Evolutionary conservation across 1,140 invertebrate species (phyloP), one percentile per base, ranked within the genome.

Genomic region (Scaptomyza hsui): DNA sequence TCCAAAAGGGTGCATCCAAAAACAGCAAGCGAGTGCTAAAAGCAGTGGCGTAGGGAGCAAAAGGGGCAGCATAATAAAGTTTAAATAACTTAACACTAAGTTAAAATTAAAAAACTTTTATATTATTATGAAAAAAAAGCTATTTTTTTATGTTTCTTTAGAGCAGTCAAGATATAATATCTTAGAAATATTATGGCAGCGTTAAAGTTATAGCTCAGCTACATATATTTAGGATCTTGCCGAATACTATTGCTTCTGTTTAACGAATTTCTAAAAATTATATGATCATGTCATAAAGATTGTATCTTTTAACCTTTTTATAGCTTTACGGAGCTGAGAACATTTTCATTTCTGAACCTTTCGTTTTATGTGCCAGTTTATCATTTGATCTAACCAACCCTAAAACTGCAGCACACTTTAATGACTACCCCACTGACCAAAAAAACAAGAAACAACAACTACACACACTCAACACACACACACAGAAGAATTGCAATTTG

Each of bases 1-100:
- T 55, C 63, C 62, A 65, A 81, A 71, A 80, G 73, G 73, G 63
- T 77, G 76, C 59, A 73, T 57, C 49, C 19, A 32, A 49, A 48
- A n/a, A 13, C 35, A 32, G 37, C 32, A 37, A 32, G 5, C 21
- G 18, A 29, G 18, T 35, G 15, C 21, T 48, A 39, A 7, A 65
- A 16, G 0, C 71, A 85, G 45, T 15, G 75, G 67, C 49, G 47
- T 53, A 29, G 26, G 41, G 70, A 2, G 24, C 13, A 9, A 12
- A 41, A 13, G 35, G 21, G 35, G 56, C 37, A 19, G n/a, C 3
- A 13, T 35, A 37, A 0, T 13, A 29, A 29, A 29, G 26, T 9
- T n/a, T n/a, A n/a, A n/a, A n/a, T n/a, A n/a, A n/a, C n/a, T n/a
- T n/a, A n/a, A n/a, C n/a, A n/a, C n/a, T n/a, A n/a, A n/a, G n/a